phyloP scores from a whole-genome alignment of 2,888 invertebrate genomes.

The Hyposoter didymator region DNA sequence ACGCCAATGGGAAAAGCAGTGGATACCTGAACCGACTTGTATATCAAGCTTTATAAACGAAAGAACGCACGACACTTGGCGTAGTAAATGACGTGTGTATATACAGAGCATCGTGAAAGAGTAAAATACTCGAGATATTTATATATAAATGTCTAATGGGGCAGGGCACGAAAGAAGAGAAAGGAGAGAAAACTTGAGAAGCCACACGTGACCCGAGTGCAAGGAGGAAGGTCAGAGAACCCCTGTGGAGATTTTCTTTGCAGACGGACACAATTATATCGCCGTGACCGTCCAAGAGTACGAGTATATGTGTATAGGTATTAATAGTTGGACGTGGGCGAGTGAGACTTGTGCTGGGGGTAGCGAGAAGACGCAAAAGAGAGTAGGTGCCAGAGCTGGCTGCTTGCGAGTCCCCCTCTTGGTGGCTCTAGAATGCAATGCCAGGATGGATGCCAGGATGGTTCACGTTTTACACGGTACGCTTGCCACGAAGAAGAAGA shows the following conservation, averaged over 20 bases:
- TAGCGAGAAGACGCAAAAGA: slow-evolving; percentile 33
- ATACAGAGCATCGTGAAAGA: neutral
- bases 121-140: slow-evolving; percentile 36
- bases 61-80: slow-evolving; percentile 4
- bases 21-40: slow-evolving; percentile 6
- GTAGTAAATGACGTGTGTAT: neutral
- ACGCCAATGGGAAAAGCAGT: slow-evolving; percentile 15
- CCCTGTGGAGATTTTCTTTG: slow-evolving; percentile 75
- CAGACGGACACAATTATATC: slow-evolving; percentile 75
- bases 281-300: slow-evolving; percentile 61
- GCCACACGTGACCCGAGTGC: slow-evolving; percentile 66
- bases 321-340: slow-evolving; percentile 49
- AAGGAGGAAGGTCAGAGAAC: slow-evolving; percentile 72
- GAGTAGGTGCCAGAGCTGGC: slow-evolving; percentile 4
- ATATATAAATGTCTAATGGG: neutral
- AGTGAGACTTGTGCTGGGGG: slow-evolving; percentile 49
- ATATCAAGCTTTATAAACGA: slow-evolving; percentile 17
- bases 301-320: neutral
- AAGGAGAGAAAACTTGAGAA: slow-evolving; percentile 47
- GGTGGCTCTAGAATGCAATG: slow-evolving; percentile 34
- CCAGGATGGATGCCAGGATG: slow-evolving; percentile 72
- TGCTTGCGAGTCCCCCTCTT: neutral
- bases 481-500: slow-evolving; percentile 69
- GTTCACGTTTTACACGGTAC: slow-evolving; percentile 72
- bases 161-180: slow-evolving; percentile 30